Evolutionary conservation across 2,888 invertebrate species (phyloP).

Genomic region (Chamaedrilus cognettii): DNA sequence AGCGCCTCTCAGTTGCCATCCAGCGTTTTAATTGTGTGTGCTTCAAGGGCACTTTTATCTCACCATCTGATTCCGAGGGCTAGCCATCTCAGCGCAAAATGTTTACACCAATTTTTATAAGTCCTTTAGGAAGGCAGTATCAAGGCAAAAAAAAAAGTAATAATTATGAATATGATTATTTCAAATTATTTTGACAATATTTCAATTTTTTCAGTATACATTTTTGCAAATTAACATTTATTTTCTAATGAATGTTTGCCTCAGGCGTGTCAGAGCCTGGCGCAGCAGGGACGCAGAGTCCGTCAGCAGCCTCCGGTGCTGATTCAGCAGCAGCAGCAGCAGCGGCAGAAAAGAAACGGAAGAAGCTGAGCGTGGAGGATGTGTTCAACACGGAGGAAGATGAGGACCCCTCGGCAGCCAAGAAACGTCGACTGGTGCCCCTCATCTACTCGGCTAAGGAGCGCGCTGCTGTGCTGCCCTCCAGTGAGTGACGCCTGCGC

Average conservation of each 20-base stretch:
- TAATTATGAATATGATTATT: too few relatives aligned
- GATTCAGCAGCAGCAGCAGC: background rate
- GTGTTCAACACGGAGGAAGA: conserved; percentile 79
- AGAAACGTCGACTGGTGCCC: conserved; percentile 72
- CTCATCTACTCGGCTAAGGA: conserved; percentile 42
- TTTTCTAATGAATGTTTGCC: background rate
- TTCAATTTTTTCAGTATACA: too few relatives aligned
- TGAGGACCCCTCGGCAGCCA: conserved; percentile 55
- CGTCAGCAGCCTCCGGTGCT: background rate
- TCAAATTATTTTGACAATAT: too few relatives aligned
- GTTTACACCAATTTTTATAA: too few relatives aligned
- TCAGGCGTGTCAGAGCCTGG: background rate
- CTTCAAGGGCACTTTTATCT: too few relatives aligned
- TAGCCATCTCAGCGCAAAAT: too few relatives aligned
- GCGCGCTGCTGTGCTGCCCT: conserved; percentile 43
- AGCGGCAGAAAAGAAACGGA: conserved; percentile 63
- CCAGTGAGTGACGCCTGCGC: too few relatives aligned
- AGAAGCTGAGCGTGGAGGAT: conserved; percentile 79
- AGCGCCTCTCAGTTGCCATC: too few relatives aligned
- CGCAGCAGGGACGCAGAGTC: background rate
- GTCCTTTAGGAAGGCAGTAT: too few relatives aligned
- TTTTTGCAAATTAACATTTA: background rate
- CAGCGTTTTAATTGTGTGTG: too few relatives aligned
- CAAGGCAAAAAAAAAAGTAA: too few relatives aligned
- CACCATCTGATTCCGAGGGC: too few relatives aligned